Evolutionary conservation across 2,797 vertebrate species (phyloP), one percentile per base, ranked within the genome.

Genomic region (Leptodactylus fallax): DNA sequence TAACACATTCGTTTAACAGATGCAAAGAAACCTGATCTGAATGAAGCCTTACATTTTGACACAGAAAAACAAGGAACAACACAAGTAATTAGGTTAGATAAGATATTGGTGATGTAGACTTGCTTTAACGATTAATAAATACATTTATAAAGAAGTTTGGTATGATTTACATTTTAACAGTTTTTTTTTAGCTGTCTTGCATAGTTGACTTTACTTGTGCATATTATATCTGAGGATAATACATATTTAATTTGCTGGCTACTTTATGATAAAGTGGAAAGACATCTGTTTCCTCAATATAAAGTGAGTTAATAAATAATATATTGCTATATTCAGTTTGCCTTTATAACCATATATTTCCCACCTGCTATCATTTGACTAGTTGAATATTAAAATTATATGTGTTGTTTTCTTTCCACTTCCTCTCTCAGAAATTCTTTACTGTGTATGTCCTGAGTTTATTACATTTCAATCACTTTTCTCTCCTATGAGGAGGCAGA

Each of bases 301-400:
- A 92, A 93, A 94, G 91, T 63, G 90, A 92, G 82, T 77, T 87
- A 87, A 89, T 91, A 90, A 88, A 93, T 91, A 87, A 92, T 92
- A 91, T 93, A 89, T 86, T 89, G 81, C 81, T 89, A 86, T 92
- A 79, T 79, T 92, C 93, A 92, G 93, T 94, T 92, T 91, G 63
- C 81, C 90, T 93, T 93, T 93, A 94, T 91, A 94, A 93, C 92
- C 94, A 94, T 91, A 91, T 94, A 91, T 87, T 47, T 85, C 91
- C 93, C 93, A 95, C 94, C 94, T 96, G 95, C 93, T 90, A 91
- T 90, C 81, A 92, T 91, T 93, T 94, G 92, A 92, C 93, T 93
- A 89, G 86, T 55, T 81, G 53, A 87, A 87, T 49, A 90, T 88
- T 90, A 77, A 93, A 92, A 93, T 93, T 92, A 91, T 92, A 91